Conservation (phyloP, 2,113 vertebrate species). For the Eira barbara region DNA sequence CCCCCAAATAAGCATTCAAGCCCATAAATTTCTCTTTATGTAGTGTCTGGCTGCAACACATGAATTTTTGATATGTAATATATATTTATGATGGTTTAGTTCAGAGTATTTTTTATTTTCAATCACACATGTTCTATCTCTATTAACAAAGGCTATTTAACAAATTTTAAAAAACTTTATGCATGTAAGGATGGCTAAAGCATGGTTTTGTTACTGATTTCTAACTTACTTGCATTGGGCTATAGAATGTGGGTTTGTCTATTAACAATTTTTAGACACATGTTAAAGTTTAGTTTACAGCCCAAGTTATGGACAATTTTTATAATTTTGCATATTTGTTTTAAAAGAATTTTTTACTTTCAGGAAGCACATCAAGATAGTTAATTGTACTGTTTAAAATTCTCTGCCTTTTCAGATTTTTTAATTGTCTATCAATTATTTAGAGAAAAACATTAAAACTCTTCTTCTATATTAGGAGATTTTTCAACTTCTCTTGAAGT, state of each 20-base stretch:
- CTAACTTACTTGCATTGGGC: neutral
- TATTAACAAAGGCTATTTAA: neutral
- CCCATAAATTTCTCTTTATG: neutral
- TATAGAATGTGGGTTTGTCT: neutral
- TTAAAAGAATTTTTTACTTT: neutral
- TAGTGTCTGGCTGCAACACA: neutral
- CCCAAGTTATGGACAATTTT: neutral
- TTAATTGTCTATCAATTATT: neutral
- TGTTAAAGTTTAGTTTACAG: neutral
- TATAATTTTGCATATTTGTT: neutral
- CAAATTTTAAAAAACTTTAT: neutral
- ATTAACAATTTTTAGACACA: neutral
- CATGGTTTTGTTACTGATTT: neutral
- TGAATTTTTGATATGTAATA: neutral
- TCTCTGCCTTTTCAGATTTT: neutral
- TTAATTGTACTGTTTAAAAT: neutral
- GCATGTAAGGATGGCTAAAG: neutral
- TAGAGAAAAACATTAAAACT: neutral
- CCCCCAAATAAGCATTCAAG: neutral
- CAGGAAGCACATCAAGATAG: neutral
- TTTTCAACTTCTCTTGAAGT: neutral
- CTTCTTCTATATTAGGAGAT: neutral
- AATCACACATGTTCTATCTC: neutral
- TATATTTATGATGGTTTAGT: neutral
- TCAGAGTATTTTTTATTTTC: neutral